Evolutionary conservation across 92 coral and sea anemone genomes (phyloP).

Genomic region (Epizoanthus rinbou): DNA sequence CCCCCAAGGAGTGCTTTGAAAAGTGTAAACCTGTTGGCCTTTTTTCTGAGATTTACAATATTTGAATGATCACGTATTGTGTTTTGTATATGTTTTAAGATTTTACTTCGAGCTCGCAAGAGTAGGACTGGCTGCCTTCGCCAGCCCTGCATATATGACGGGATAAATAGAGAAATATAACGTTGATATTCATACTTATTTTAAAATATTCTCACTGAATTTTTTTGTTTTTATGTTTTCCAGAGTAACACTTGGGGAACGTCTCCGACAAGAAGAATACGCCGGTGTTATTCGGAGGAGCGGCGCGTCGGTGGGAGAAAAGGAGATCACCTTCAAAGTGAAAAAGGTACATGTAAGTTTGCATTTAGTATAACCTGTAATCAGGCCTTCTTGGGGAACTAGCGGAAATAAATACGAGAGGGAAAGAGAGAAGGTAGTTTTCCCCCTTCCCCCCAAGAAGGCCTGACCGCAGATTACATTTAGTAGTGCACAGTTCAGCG

Average conservation of each 20-base stretch:
- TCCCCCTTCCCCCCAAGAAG: no score
- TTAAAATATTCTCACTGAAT: background rate
- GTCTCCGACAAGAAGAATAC: conserved; percentile 69
- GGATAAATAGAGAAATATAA: background rate
- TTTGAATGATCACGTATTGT: no score
- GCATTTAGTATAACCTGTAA: background rate
- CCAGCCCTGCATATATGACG: background rate
- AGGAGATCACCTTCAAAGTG: conserved; percentile 86
- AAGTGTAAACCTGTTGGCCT: no score
- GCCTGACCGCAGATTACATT: no score
- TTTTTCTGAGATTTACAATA: no score
- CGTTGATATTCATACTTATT: background rate
- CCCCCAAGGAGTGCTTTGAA: no score
- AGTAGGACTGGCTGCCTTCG: background rate
- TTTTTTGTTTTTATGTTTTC: background rate
- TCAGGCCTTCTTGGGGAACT: no score
- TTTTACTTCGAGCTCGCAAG: no score
- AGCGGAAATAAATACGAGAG: no score
- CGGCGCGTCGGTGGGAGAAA: conserved; percentile 88
- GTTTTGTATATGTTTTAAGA: no score
- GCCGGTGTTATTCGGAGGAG: conserved; percentile 67
- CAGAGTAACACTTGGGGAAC: conserved; percentile 88
- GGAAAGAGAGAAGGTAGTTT: no score
- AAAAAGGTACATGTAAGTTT: conserved; percentile 76
- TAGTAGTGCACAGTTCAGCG: background rate